Base-by-base conservation (phyloP, 2,113 vertebrate species). In the Oceanodroma tethys region DNA sequence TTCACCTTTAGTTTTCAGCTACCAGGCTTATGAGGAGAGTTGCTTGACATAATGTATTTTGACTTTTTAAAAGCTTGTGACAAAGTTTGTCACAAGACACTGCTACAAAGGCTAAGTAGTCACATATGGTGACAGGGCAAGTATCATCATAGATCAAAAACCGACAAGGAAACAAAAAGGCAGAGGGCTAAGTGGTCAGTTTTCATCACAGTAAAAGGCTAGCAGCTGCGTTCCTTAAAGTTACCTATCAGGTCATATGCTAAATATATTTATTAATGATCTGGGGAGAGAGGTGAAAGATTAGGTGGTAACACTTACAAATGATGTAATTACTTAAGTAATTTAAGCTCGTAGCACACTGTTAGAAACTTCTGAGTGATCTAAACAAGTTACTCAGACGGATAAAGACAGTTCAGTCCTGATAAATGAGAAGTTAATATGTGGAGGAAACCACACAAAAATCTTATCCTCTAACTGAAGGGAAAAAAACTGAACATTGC, bases 41-140 rank as follows among this genome's bases (percentile, higher is more conserved):
- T 86, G 74, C 74, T 75, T 76, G 90, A 88, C 68, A 60, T 94
- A 86, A 97, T 59, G 22, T 80, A 67, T 73, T 86, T 76, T 81
- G 95, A 92, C 92, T 96, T 94, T 83, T 86, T 93, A 95, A 96
- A 94, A 96, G 88, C 92, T 59, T 88, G 81, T 85, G 95, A 94
- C 90, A 59, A 90, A 88, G 63, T 93, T 79, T 95, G 91, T 92
- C 92, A 83, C 85, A 78, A 95, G 82, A 34, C 71, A 14, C 66
- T 78, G 79, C 75, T 83, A 58, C 23, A 68, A 50, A 96, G 90
- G 82, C 90, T 94, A 90, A 95, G 88, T 43, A 78, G 81, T 92
- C 93, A 71, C 96, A 96, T 96, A 95, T 88, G 95, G 97, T 86
- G 92, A 83, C 90, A 86, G 93, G 87, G 87, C 92, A 92, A 97